Evolutionary conservation across 2,113 vertebrate genomes (phyloP).

Genomic region (Geococcyx californianus): DNA sequence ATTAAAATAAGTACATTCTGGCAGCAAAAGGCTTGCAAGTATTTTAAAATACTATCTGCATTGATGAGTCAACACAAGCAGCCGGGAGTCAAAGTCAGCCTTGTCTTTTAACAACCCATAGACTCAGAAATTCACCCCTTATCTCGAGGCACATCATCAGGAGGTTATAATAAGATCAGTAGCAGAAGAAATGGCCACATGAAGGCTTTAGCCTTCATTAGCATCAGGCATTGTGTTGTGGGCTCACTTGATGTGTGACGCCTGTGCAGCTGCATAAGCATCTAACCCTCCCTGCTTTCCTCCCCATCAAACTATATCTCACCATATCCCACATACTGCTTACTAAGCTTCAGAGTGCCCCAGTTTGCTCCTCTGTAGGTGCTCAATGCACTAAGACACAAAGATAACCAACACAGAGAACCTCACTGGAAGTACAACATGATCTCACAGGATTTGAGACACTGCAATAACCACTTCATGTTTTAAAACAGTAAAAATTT

Average conservation of each 20-base stretch:
- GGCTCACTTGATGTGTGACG: background rate
- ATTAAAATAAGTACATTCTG: background rate
- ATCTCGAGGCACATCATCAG: background rate
- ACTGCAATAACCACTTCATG: accelerated
- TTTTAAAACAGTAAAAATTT: background rate
- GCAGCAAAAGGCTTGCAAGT: too few species aligned
- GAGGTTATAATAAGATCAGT: background rate
- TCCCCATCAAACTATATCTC: background rate
- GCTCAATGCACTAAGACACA: background rate
- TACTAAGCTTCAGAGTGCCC: background rate
- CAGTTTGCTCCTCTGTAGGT: background rate
- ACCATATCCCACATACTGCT: background rate
- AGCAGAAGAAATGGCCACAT: background rate
- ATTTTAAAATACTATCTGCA: too few species aligned
- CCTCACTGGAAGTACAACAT: background rate
- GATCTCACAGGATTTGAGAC: background rate
- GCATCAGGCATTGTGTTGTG: background rate
- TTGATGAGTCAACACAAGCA: too few species aligned
- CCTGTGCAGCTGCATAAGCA: background rate
- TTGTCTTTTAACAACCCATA: too few species aligned
- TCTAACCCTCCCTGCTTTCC: background rate
- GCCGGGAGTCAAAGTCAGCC: too few species aligned
- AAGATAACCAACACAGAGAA: background rate
- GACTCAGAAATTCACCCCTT: too few species aligned
- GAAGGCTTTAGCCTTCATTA: background rate